Percentiles rank a stretch among this genome's conserved stretches.
Conservation (phyloP, 2,888 invertebrate species). For the Phortica okadai region DNA sequence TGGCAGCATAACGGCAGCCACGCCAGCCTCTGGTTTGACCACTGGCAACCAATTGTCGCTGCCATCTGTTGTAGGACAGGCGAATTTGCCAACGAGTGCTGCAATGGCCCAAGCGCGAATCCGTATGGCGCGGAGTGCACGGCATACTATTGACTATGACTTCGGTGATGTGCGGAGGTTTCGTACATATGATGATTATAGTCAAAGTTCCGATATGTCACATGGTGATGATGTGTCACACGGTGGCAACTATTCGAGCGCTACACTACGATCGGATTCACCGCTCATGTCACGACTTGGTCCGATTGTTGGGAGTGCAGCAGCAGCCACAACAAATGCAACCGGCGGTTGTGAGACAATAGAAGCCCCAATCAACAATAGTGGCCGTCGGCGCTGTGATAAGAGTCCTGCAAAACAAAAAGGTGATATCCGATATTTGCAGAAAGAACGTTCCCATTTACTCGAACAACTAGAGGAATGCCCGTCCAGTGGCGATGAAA, state of each 20-base stretch:
- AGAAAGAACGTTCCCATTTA: constrained; percentile 84
- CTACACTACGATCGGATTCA: constrained; percentile 70
- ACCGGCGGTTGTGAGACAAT: constrained; percentile 55
- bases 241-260: constrained; percentile 76
- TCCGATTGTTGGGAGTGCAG: constrained; percentile 77
- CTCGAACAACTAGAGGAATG: constrained; percentile 84
- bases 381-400: constrained; percentile 75
- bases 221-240: constrained; percentile 79
- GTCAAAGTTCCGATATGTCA: constrained; percentile 82
- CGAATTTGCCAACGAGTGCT: constrained; percentile 77
- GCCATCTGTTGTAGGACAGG: constrained; percentile 68
- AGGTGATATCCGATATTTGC: constrained; percentile 81
- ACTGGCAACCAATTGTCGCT: constrained; percentile 53
- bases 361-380: constrained; percentile 61
- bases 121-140: constrained; percentile 75
- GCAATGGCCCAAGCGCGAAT: constrained; percentile 76
- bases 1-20: constrained; percentile 45
- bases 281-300: constrained; percentile 71
- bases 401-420: constrained; percentile 73
- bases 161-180: constrained; percentile 76
- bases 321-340: constrained; percentile 59
- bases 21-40: constrained; percentile 35
- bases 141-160: constrained; percentile 72
- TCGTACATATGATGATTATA: constrained; percentile 85
- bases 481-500: constrained; percentile 83